phyloP scores from a whole-genome alignment of 2,888 invertebrate genomes.

The Temnothorax rugatulus region DNA sequence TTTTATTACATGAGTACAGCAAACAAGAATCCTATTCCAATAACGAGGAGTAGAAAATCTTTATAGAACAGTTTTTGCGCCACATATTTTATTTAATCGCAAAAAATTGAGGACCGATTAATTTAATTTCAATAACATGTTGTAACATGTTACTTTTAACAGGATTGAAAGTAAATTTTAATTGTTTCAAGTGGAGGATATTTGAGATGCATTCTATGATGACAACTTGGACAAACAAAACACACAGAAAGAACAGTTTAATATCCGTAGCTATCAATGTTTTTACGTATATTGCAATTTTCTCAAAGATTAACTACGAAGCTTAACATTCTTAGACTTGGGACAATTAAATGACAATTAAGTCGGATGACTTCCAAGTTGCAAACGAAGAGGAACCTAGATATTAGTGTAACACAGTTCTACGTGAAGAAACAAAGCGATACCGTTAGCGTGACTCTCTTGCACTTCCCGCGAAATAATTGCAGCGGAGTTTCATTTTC shows the following conservation, averaged over 20 bases:
- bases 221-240: neutral
- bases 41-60: neutral
- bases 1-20: slow-evolving; percentile 28
- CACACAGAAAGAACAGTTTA: neutral
- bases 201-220: neutral
- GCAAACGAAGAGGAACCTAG: slow-evolving; percentile 1
- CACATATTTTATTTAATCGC: neutral
- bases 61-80: neutral
- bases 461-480: slow-evolving; percentile 13
- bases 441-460: slow-evolving; percentile 31
- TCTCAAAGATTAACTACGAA: neutral
- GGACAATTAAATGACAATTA: slow-evolving; percentile 19
- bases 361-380: neutral
- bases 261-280: neutral
- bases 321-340: neutral
- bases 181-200: neutral
- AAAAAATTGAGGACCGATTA: neutral
- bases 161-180: slow-evolving; percentile 29
- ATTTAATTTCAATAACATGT: slow-evolving; percentile 19
- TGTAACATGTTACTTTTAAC: slow-evolving; percentile 1
- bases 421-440: slow-evolving; percentile 8
- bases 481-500: slow-evolving; percentile 28
- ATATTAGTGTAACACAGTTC: slow-evolving; percentile 22
- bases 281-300: neutral
- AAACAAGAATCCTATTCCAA: neutral